Percentiles rank a stretch among this genome's conserved stretches.
Conservation (phyloP, 2,797 vertebrate species). For the Pelodytes ibericus region DNA sequence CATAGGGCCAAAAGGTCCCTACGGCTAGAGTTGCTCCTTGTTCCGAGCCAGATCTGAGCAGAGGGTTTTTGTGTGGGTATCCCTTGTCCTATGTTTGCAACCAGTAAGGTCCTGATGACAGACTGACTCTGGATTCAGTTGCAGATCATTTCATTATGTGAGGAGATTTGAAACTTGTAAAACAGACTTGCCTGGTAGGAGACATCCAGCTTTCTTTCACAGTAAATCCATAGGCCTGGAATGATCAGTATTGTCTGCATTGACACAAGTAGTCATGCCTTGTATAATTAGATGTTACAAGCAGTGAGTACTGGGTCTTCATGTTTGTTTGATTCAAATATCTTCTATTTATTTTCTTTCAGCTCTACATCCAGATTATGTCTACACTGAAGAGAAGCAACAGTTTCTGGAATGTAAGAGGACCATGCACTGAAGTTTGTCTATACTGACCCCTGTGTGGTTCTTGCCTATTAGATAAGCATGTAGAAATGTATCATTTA, state of each 20-base stretch:
- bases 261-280: conserved; percentile 33
- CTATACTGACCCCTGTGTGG: too few species aligned
- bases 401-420: conserved; percentile 82
- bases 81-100: conserved; percentile 62
- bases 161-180: conserved; percentile 60
- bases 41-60: conserved; percentile 64
- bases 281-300: background rate
- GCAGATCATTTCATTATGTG: conserved; percentile 62
- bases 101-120: conserved; percentile 65
- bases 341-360: conserved; percentile 55
- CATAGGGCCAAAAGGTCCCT: conserved; percentile 77
- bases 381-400: conserved; percentile 85
- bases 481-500: too few species aligned
- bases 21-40: conserved; percentile 77
- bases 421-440: background rate
- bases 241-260: conserved; percentile 39
- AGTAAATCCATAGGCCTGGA: conserved; percentile 59
- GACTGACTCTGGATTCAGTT: conserved; percentile 63
- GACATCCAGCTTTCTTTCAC: conserved; percentile 60
- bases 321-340: conserved; percentile 11
- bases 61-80: conserved; percentile 62
- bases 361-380: conserved; percentile 72
- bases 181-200: conserved; percentile 60
- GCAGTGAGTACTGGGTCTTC: background rate
- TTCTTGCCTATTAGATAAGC: too few species aligned